Base-by-base conservation (phyloP, 2,797 vertebrate species). In the Clamator glandarius region DNA sequence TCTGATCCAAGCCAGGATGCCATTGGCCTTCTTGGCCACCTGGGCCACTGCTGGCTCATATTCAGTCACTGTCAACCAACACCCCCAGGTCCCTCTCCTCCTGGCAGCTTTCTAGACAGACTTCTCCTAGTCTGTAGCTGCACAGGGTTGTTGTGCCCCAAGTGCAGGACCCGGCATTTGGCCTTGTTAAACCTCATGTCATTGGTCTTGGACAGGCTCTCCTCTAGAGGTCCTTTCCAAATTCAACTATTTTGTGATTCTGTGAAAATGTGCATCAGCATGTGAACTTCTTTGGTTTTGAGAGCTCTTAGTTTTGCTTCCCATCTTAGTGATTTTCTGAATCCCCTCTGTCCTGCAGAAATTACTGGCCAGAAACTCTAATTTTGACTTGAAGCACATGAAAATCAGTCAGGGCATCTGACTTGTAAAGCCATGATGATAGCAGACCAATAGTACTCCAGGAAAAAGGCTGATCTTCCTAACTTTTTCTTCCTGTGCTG, bases 231-330 rank as follows among this genome's bases (percentile, higher is more conserved):
- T 35, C 5, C 8, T 6, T 73, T 48, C 59, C 20, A 67, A 7
- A 6, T 7, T 50, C 25, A 39, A 2, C 2, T 33, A 9, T 58
- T 79, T 20, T 46, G 2, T 67, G 29, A 31, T 50, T 75, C 52
- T 44, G 7, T 52, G 39, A 73, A n/a, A n/a, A 31, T n/a, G 7
- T 6, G 39, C 33, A 61, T 39, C 25, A 83, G 1, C 0, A 0
- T 52, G 15, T 0, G 2, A 12, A 15, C 1, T 41, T 31, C 44
- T 15, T 61, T 51, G 14, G 12, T 48, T 93, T 73, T 73, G 42
- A 63, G 11, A n/a, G 9, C 7, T 1, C n/a, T 8, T 42, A 23
- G 5, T 64, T 86, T 75, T 86, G 3, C 6, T 73, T 75, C 8
- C 24, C 69, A 5, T 29, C 12, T 39, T 55, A 2, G 19, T 19